Evolutionary conservation across 2,113 vertebrate species (phyloP).

Genomic region (Acanthochromis polyacanthus): DNA sequence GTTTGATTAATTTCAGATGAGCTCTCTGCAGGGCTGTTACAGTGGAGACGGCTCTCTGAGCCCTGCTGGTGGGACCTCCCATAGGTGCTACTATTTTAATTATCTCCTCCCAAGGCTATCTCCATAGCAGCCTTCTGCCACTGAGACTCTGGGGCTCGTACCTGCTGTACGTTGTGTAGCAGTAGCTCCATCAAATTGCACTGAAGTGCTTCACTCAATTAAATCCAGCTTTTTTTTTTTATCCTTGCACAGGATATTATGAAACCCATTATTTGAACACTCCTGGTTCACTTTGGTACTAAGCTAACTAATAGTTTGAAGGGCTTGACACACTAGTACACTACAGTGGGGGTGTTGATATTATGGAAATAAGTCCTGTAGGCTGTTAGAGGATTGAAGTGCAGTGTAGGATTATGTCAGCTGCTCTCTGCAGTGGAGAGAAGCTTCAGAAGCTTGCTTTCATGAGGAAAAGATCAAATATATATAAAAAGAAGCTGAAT

Average conservation of each 20-base stretch:
- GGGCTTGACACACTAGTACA: conserved; percentile 58
- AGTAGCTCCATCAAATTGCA: background rate
- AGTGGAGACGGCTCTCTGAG: conserved; percentile 66
- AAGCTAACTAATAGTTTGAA: conserved; percentile 53
- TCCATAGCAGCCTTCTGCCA: conserved; percentile 61
- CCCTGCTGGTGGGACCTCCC: conserved; percentile 70
- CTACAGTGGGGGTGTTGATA: conserved; percentile 69
- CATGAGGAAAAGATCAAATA: background rate
- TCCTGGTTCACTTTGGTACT: conserved; percentile 38
- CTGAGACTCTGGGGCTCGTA: conserved; percentile 24
- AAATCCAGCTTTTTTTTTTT: too few species aligned
- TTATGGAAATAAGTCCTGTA: conserved; percentile 72
- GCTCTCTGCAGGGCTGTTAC: conserved; percentile 64
- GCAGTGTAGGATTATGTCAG: conserved; percentile 74
- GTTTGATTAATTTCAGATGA: conserved; percentile 79
- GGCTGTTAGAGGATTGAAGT: conserved; percentile 73
- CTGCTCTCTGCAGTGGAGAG: conserved; percentile 34
- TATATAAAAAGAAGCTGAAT: conserved; percentile 14
- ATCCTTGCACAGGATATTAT: background rate
- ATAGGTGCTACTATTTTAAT: conserved; percentile 83
- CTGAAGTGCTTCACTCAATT: background rate
- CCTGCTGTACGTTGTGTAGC: conserved; percentile 9
- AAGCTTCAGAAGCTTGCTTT: conserved; percentile 27
- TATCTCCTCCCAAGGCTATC: conserved; percentile 75
- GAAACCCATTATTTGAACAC: conserved; percentile 6